Evolutionary conservation across 2,888 invertebrate species (phyloP).

Genomic region (Abrostola triplasia): DNA sequence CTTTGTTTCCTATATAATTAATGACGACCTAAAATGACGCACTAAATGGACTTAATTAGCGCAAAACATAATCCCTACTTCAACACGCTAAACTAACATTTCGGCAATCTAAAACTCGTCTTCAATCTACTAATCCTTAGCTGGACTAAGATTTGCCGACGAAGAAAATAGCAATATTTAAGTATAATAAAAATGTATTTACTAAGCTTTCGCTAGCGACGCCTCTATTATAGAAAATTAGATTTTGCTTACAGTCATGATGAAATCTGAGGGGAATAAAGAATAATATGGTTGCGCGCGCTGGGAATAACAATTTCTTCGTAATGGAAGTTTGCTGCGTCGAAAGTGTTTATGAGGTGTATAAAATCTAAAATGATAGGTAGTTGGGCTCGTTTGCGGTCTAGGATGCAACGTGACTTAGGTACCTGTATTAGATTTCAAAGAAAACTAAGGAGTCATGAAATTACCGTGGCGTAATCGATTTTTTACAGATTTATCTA

Average conservation of each 20-base stretch:
- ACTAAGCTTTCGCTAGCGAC: constrained; percentile 34
- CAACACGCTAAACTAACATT: too few species aligned
- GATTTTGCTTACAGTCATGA: constrained; percentile 43
- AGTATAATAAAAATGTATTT: constrained; percentile 34
- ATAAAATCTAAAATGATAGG: constrained; percentile 61
- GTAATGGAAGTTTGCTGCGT: constrained; percentile 32
- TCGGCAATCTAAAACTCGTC: neutral
- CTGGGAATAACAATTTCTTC: constrained; percentile 50
- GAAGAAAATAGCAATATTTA: constrained; percentile 21
- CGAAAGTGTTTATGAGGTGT: constrained; percentile 56
- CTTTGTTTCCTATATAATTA: too few species aligned
- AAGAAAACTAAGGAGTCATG: constrained; percentile 31
- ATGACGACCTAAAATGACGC: too few species aligned
- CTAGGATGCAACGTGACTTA: constrained; percentile 26
- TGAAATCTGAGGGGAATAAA: constrained; percentile 39
- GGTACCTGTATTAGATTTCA: constrained; percentile 9
- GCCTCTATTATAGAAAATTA: constrained; percentile 52
- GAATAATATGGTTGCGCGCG: constrained; percentile 35
- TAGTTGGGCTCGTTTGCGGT: constrained; percentile 33
- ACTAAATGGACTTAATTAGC: too few species aligned
- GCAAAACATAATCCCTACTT: too few species aligned
- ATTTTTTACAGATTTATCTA: constrained; percentile 37
- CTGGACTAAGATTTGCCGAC: neutral
- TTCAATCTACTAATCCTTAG: neutral
- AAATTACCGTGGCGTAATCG: constrained; percentile 42